A percentile compares a stretch with the other conserved stretches of the same genome.
phyloP scores from a whole-genome alignment of 2,888 invertebrate genomes.

The Meandrusa payeni region DNA sequence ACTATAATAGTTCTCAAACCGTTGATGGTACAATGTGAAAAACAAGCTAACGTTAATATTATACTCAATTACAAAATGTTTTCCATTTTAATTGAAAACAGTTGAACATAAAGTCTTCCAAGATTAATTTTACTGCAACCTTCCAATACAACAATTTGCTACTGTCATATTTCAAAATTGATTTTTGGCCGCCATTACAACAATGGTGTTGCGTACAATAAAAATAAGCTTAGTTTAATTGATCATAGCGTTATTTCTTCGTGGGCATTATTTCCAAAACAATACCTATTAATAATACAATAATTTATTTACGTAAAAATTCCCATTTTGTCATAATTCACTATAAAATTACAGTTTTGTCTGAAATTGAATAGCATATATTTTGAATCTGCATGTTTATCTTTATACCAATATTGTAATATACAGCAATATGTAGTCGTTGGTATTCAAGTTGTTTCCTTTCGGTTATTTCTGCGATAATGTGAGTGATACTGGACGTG shows the following conservation, averaged over 20 bases:
- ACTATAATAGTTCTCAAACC: slow-evolving; percentile 46
- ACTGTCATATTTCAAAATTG: slow-evolving; percentile 71
- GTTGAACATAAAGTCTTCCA: slow-evolving; percentile 13
- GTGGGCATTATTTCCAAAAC: slow-evolving; percentile 7
- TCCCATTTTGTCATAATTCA: too few species aligned
- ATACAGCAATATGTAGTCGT: too few species aligned
- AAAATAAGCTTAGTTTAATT: slow-evolving; percentile 2
- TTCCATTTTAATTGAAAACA: slow-evolving; percentile 3
- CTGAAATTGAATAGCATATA: neutral
- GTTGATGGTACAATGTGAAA: slow-evolving; percentile 10
- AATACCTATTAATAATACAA: neutral
- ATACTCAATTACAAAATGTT: too few species aligned
- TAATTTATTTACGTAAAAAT: too few species aligned
- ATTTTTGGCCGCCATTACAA: slow-evolving; percentile 72
- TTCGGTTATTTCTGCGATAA: slow-evolving; percentile 48
- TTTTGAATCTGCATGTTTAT: slow-evolving; percentile 12
- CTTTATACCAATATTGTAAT: too few species aligned
- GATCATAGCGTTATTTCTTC: slow-evolving; percentile 6
- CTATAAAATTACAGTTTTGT: too few species aligned
- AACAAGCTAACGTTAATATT: slow-evolving; percentile 14
- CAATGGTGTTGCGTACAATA: slow-evolving; percentile 28
- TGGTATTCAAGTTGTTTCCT: slow-evolving; percentile 28
- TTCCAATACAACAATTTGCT: slow-evolving; percentile 22
- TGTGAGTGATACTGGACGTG: slow-evolving; percentile 51
- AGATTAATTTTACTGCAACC: slow-evolving; percentile 17